These are phyloP conservation scores for Zeus faber DNA, from an alignment of 2,113 vertebrate genomes.

Conservation along the genomic window DNA sequence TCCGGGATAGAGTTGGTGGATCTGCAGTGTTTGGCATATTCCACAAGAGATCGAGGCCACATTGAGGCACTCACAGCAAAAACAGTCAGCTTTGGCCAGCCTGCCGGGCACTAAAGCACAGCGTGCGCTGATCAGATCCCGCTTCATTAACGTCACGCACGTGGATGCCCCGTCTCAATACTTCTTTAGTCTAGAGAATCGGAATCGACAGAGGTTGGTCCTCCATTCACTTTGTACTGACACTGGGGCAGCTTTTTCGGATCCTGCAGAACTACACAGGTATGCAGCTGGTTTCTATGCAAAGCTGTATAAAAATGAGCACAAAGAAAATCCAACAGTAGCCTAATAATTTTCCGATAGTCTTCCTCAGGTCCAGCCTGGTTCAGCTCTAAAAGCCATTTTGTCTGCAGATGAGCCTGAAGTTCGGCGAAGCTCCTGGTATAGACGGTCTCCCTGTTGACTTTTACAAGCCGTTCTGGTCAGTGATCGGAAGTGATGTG, in stretches of 20 bases:
- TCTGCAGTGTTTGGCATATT: no score
- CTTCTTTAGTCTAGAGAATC: slow-evolving; percentile 5
- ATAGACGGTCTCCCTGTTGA: slow-evolving; percentile 9
- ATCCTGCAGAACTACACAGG: background rate
- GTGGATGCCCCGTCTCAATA: slow-evolving; percentile 8
- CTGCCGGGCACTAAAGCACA: slow-evolving; percentile 1
- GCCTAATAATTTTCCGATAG: background rate
- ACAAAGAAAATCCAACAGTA: background rate
- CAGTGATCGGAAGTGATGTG: no score
- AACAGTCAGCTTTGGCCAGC: background rate
- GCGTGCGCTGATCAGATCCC: background rate
- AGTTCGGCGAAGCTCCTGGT: background rate
- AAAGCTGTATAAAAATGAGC: background rate
- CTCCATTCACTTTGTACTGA: background rate
- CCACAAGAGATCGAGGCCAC: background rate
- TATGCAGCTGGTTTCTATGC: background rate
- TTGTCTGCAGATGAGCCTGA: background rate
- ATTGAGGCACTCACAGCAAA: no score
- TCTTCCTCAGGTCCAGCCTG: background rate
- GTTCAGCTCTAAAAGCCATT: no score
- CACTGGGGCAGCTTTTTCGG: background rate
- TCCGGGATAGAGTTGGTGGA: background rate
- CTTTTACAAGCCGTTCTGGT: no score
- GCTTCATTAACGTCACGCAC: slow-evolving; percentile 1
- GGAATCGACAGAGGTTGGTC: slow-evolving; percentile 1